Base-by-base conservation (phyloP, 2,888 invertebrate genomes). In the Fabriciana adippe region DNA sequence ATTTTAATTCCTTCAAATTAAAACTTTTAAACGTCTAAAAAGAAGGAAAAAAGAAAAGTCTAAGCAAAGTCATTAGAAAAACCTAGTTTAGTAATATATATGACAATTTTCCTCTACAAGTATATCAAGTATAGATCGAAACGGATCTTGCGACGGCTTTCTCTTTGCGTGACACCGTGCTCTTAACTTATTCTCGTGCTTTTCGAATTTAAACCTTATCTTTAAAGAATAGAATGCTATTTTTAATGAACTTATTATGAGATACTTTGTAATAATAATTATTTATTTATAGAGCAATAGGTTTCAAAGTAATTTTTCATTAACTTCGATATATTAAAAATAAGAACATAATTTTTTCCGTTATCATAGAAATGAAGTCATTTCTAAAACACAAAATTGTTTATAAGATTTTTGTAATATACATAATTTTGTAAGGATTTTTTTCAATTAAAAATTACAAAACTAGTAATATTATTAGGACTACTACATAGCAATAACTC, bases 91-190 rank as follows among this genome's bases (percentile, higher is more conserved):
- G 26, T 48, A 13, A n/a, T 57, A 60, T 70, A 48, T 70, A 66
- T 70, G 62, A 65, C 55, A 66, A 67, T 69, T 72, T 72, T 72
- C 72, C 69, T 69, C 63, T 35, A 60, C 65, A 68, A 67, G 67
- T 70, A 68, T 66, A 65, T 66, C 55, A 41, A 48, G 61, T 66
- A 66, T 66, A 65, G 65, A 21, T 61, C 66, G 55, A 60, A 70
- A 57, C 72, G 72, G 72, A 72, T 72, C 72, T 68, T 67, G 50
- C 64, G 66, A 55, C 62, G 62, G 71, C 72, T 72, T 72, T 72
- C 72, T 70, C 72, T 56, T 71, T 67, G 67, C 67, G 67, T 72
- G 72, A 72, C 69, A 72, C 67, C 66, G 65, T 60, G 59, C 48
- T 60, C 64, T 61, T 48, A 55, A 55, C 55, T 59, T 18, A 21